These are phyloP conservation scores for Drosophila sulfurigaster DNA, from an alignment of 1,140 invertebrate species.

Conservation along the genomic window DNA sequence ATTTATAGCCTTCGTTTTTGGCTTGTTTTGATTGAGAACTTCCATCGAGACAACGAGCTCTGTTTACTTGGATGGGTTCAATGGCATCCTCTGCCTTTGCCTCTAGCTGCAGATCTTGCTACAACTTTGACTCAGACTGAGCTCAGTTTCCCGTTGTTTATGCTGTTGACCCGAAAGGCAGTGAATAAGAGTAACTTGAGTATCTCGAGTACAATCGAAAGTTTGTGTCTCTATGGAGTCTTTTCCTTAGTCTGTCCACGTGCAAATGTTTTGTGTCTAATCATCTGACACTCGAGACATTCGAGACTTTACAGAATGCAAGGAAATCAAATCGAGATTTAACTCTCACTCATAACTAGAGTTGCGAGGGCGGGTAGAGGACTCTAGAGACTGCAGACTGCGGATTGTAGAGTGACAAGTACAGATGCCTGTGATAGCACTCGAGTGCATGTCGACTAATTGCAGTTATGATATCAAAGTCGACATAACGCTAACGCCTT, in stretches of 20 bases:
- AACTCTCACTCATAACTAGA: constrained; percentile 63
- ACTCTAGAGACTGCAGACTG: constrained; percentile 1
- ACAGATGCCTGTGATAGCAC: constrained; percentile 71
- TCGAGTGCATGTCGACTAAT: constrained; percentile 77
- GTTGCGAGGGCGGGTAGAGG: constrained; percentile 12
- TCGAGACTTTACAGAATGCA: constrained; percentile 65
- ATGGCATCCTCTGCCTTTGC: constrained; percentile 44
- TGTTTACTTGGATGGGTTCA: constrained; percentile 49
- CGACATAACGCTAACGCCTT: constrained; percentile 72
- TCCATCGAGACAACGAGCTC: constrained; percentile 18
- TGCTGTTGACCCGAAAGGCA: constrained; percentile 47
- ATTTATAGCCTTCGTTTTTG: constrained; percentile 41
- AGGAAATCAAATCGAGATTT: constrained; percentile 55
- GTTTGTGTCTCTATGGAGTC: constrained; percentile 50
- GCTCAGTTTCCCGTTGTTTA: constrained; percentile 44
- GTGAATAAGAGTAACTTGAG: not conserved
- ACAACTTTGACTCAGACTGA: not conserved
- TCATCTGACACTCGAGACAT: constrained; percentile 68
- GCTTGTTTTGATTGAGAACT: constrained; percentile 55
- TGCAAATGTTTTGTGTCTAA: constrained; percentile 59
- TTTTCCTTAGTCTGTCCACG: constrained; percentile 40
- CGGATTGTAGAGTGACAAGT: constrained; percentile 20
- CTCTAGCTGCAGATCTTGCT: not conserved
- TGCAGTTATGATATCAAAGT: constrained; percentile 79
- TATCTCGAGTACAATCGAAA: constrained; percentile 63